Evolutionary conservation across 2,888 invertebrate genomes (phyloP).

Genomic region (Theristus sp.): DNA sequence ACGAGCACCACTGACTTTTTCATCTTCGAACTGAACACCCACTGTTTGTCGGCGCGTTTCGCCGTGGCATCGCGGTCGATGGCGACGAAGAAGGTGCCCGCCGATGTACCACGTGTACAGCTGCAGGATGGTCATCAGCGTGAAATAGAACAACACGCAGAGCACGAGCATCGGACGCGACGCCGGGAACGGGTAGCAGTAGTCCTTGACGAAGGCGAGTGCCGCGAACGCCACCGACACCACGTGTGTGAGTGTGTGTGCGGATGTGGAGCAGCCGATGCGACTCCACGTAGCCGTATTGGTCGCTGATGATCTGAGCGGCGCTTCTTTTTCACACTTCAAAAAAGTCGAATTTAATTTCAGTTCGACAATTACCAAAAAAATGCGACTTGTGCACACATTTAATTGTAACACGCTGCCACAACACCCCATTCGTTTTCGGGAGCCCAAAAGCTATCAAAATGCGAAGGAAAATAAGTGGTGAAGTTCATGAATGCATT

Average conservation of each 20-base stretch:
- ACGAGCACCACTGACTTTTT: conserved; percentile 53
- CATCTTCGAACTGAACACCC: conserved; percentile 60
- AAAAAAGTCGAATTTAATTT: no score
- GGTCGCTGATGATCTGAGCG: conserved; percentile 57
- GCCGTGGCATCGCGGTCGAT: conserved; percentile 33
- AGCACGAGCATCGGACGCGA: conserved; percentile 48
- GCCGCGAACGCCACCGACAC: conserved; percentile 77
- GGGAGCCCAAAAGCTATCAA: no score
- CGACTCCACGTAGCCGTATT: conserved; percentile 67
- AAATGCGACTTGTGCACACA: no score
- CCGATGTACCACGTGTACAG: conserved; percentile 27
- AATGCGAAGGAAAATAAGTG: no score
- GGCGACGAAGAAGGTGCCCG: conserved; percentile 23
- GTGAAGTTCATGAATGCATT: no score
- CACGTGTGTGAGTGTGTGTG: conserved; percentile 65
- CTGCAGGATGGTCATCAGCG: conserved; percentile 16
- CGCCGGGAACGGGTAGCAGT: conserved; percentile 79
- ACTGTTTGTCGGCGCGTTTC: conserved; percentile 45
- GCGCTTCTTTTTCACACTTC: neutral
- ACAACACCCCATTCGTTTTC: no score
- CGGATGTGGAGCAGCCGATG: conserved; percentile 78
- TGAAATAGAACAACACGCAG: conserved; percentile 26
- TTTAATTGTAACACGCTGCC: no score
- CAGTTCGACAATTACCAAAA: no score
- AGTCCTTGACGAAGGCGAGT: conserved; percentile 86